Conservation (phyloP, 2,888 invertebrate species). For the Clivina fossor region DNA sequence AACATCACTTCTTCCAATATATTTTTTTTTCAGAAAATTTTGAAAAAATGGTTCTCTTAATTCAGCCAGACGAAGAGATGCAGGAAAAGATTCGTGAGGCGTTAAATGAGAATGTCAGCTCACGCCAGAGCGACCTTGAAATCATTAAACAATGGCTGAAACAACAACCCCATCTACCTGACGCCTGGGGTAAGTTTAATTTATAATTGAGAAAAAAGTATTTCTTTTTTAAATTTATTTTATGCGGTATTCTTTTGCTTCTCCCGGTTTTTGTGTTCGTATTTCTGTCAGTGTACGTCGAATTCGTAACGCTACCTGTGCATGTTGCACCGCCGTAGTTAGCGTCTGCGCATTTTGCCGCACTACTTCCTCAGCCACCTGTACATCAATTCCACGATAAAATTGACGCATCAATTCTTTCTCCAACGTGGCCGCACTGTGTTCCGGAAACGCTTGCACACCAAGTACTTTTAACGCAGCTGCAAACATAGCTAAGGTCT, state of each 20-base stretch:
- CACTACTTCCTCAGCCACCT: no score
- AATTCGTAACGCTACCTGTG: no score
- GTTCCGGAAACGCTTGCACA: no score
- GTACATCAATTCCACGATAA: no score
- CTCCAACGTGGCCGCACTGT: neutral
- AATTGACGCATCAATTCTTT: neutral
- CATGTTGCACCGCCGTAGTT: neutral
- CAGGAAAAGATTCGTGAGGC: slow-evolving; percentile 54
- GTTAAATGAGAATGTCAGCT: slow-evolving; percentile 60
- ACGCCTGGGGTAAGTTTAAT: slow-evolving; percentile 64
- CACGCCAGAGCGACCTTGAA: slow-evolving; percentile 59
- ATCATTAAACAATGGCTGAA: slow-evolving; percentile 68
- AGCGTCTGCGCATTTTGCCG: neutral
- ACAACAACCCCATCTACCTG: slow-evolving; percentile 68
- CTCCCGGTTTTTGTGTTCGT: neutral
- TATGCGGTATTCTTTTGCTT: neutral
- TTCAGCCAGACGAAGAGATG: slow-evolving; percentile 54
- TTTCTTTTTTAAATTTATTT: no score
- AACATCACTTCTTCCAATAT: no score
- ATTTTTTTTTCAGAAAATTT: no score
- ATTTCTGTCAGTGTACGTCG: neutral
- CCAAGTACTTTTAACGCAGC: neutral
- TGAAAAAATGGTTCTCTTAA: no score
- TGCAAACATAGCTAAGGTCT: slow-evolving; percentile 5
- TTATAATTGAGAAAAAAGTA: no score